phyloP scores from a whole-genome alignment of 1,140 invertebrate species.

The Diorhabda elongata region DNA sequence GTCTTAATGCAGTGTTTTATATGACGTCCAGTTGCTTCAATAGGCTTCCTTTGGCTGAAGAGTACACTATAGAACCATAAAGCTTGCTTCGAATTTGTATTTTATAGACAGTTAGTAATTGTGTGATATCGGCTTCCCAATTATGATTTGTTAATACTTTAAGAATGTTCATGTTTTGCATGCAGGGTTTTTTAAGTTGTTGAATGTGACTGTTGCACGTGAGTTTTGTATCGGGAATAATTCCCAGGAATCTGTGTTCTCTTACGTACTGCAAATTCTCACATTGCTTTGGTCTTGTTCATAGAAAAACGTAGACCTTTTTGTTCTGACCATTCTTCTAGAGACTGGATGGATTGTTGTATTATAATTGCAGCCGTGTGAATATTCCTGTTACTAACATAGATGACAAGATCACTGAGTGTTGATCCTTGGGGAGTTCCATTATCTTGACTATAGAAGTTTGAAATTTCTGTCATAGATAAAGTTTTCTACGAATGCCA shows the following conservation, averaged over 20 bases:
- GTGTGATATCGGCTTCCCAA: too few species aligned
- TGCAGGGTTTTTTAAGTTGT: background rate
- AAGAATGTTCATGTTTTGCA: background rate
- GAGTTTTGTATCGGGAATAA: too few species aligned
- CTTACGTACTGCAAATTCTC: background rate
- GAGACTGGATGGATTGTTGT: background rate
- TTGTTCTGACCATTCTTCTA: background rate
- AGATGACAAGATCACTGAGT: constrained; percentile 4
- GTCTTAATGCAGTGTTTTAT: too few species aligned
- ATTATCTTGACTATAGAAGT: background rate
- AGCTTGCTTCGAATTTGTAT: too few species aligned
- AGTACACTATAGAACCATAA: too few species aligned
- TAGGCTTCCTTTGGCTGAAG: too few species aligned
- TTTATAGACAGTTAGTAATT: too few species aligned
- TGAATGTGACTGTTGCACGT: too few species aligned
- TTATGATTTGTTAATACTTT: background rate
- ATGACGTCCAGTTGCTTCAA: too few species aligned
- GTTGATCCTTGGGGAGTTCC: constrained; percentile 5
- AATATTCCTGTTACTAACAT: background rate
- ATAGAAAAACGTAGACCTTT: background rate
- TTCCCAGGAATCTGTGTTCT: constrained; percentile 23
- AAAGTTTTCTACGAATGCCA: constrained; percentile 5
- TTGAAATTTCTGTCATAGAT: background rate
- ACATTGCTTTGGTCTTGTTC: constrained; percentile 9
- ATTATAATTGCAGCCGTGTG: background rate